Evolutionary conservation across 2,113 vertebrate species (phyloP).

Genomic region (Vanacampus margaritifer): DNA sequence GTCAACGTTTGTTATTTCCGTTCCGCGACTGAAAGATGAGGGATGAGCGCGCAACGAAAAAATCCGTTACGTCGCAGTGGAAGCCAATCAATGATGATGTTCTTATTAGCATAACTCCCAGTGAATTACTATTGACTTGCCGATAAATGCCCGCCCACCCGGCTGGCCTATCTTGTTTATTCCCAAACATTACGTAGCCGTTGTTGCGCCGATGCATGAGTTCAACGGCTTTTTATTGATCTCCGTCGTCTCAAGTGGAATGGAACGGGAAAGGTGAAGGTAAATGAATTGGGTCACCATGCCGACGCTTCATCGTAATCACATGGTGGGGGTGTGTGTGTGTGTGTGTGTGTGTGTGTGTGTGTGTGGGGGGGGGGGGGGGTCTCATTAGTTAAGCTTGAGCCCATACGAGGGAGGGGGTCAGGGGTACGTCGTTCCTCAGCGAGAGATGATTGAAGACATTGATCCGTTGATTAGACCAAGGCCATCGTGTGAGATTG

Average conservation of each 20-base stretch:
- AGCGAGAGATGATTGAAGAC: constrained; percentile 59
- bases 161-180: constrained; percentile 36
- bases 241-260: constrained; percentile 29
- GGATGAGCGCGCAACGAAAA: background rate
- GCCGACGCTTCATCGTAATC: constrained; percentile 59
- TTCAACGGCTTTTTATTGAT: constrained; percentile 64
- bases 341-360: too few relatives aligned
- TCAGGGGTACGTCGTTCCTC: constrained; percentile 39
- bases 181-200: constrained; percentile 26
- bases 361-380: background rate
- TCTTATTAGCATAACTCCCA: constrained; percentile 28
- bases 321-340: constrained; percentile 4
- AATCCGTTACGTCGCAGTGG: constrained; percentile 13
- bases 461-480: constrained; percentile 66
- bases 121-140: constrained; percentile 49
- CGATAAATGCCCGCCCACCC: constrained; percentile 29
- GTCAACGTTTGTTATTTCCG: background rate
- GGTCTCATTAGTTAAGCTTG: constrained; percentile 55
- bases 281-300: constrained; percentile 61
- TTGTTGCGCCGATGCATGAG: constrained; percentile 45
- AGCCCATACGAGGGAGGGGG: constrained; percentile 38
- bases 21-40: background rate
- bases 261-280: constrained; percentile 35
- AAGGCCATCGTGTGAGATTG: constrained; percentile 43
- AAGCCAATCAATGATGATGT: constrained; percentile 42